Percentiles rank a stretch among this genome's conserved stretches.
phyloP scores from a whole-genome alignment of 2,888 invertebrate genomes.

The Vanessa cardui region DNA sequence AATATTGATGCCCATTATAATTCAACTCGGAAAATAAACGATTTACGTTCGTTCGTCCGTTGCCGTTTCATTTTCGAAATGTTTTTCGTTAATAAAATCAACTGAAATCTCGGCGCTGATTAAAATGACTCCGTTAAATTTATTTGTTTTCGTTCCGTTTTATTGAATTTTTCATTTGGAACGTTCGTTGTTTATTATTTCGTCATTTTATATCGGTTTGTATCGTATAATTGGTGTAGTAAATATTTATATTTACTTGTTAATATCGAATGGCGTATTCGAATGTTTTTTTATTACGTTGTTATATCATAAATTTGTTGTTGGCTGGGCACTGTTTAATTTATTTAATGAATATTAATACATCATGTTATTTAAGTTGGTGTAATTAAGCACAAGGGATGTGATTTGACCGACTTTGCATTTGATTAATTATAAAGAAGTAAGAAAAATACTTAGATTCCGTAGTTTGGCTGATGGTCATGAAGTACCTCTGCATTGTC shows the following conservation, averaged over 20 bases:
- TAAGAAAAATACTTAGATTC: too few species aligned
- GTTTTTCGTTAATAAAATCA: conserved; percentile 29
- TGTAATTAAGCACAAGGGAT: too few species aligned
- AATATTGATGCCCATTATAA: conserved; percentile 41
- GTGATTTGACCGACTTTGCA: too few species aligned
- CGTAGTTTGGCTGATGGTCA: too few species aligned
- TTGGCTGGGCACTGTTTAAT: too few species aligned
- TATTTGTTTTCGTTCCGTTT: conserved; percentile 23
- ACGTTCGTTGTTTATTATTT: conserved; percentile 12
- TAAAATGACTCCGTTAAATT: conserved; percentile 27
- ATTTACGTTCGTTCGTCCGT: conserved; percentile 19
- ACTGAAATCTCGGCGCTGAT: conserved; percentile 27
- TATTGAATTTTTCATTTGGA: conserved; percentile 16
- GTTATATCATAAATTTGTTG: background rate
- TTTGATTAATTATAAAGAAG: too few species aligned
- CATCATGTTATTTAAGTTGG: too few species aligned
- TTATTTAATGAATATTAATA: too few species aligned
- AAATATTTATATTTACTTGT: background rate
- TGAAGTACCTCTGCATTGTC: too few species aligned
- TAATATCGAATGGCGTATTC: background rate
- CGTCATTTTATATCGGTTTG: background rate
- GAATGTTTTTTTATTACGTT: background rate
- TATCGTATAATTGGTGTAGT: background rate
- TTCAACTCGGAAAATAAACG: conserved; percentile 32
- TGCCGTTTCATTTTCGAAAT: conserved; percentile 24